Conservation (phyloP, 2,888 invertebrate genomes). For the Polylopha cassiicola region DNA sequence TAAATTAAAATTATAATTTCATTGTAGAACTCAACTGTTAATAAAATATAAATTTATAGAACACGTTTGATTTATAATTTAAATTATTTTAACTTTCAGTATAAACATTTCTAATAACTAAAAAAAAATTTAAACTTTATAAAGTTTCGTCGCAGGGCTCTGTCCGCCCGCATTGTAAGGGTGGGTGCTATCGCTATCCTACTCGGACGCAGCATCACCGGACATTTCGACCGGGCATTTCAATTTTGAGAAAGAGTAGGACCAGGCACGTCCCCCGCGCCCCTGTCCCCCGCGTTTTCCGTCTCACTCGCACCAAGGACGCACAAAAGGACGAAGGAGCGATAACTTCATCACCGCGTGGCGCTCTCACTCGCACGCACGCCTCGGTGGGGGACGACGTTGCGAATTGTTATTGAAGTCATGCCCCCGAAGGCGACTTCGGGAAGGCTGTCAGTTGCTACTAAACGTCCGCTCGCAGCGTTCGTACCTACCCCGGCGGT, state of each 20-base stretch:
- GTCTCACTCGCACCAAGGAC: conserved; percentile 72
- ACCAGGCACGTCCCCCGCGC: conserved; percentile 62
- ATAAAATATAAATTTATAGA: no score
- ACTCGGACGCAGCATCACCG: conserved; percentile 78
- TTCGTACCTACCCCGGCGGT: conserved; percentile 69
- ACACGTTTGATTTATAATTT: no score
- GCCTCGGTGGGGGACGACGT: conserved; percentile 75
- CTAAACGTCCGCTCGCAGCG: conserved; percentile 73
- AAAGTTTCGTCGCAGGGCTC: conserved; percentile 69
- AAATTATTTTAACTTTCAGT: no score
- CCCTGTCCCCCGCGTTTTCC: conserved; percentile 44
- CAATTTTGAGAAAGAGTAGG: conserved; percentile 79
- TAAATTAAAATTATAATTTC: no score
- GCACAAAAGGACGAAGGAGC: conserved; percentile 79
- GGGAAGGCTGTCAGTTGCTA: conserved; percentile 77
- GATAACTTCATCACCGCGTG: conserved; percentile 75
- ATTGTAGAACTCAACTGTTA: no score
- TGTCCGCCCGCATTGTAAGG: conserved; percentile 74
- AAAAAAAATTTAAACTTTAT: conserved; percentile 68
- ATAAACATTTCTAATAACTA: conserved; percentile 26
- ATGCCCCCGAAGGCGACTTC: conserved; percentile 78
- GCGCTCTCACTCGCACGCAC: conserved; percentile 70
- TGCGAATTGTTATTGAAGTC: conserved; percentile 79
- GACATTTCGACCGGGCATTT: conserved; percentile 79
- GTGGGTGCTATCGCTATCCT: conserved; percentile 74